phyloP scores from a whole-genome alignment of 2,888 invertebrate genomes.

The Pammene fasciana region DNA sequence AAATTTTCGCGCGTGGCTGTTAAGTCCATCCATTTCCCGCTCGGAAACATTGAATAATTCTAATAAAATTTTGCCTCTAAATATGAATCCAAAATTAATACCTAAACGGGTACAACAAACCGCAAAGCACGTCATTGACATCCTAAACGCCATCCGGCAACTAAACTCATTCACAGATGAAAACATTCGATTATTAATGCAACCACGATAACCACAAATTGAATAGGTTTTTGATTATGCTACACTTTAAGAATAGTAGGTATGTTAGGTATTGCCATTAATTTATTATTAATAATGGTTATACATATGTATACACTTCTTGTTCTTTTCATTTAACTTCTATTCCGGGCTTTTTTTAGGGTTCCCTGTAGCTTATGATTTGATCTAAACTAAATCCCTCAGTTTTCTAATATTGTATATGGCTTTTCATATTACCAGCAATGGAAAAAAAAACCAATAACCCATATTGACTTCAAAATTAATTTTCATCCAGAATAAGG shows the following conservation, averaged over 20 bases:
- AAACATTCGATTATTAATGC: constrained; percentile 13
- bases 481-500: too few relatives aligned
- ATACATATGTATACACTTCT: too few relatives aligned
- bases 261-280: not conserved
- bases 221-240: not conserved
- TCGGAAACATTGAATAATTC: not conserved
- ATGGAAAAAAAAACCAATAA: too few relatives aligned
- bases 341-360: too few relatives aligned
- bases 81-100: not conserved
- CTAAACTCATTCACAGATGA: not conserved
- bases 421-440: too few relatives aligned
- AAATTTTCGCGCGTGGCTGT: too few relatives aligned
- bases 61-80: not conserved
- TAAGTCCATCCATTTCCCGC: too few relatives aligned
- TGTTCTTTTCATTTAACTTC: too few relatives aligned
- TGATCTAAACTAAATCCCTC: too few relatives aligned
- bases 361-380: too few relatives aligned
- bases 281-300: not conserved
- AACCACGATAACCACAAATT: constrained; percentile 2
- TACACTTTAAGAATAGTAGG: not conserved
- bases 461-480: too few relatives aligned
- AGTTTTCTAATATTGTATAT: too few relatives aligned
- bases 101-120: not conserved
- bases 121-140: constrained; percentile 13
- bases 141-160: constrained; percentile 18